Evolutionary conservation across 1,140 invertebrate species (phyloP).

Genomic region (Sipha flava): DNA sequence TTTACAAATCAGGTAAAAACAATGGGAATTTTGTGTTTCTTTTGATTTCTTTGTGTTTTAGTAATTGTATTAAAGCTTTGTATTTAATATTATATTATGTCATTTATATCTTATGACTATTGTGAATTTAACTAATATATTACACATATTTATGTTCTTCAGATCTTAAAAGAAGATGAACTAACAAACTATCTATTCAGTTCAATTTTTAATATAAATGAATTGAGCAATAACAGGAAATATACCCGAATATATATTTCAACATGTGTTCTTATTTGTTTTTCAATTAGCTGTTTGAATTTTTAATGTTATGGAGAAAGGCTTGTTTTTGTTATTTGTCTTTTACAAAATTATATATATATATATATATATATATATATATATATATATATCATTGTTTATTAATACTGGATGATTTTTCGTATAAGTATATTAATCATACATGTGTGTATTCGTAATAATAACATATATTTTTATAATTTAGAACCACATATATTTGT

Average conservation of each 20-base stretch:
- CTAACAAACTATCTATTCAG: not conserved
- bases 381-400: too few species aligned
- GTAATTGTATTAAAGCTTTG: not conserved
- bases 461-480: too few species aligned
- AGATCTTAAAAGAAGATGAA: not conserved
- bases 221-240: too few species aligned
- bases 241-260: too few species aligned
- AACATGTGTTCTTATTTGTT: not conserved
- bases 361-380: too few species aligned
- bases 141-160: not conserved
- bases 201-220: too few species aligned
- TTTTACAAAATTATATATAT: not conserved
- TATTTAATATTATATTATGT: not conserved
- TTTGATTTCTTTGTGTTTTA: slow-evolving; percentile 6
- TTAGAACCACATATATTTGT: too few species aligned
- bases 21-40: not conserved
- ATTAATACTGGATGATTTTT: not conserved
- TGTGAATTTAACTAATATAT: not conserved
- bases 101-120: not conserved
- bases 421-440: not conserved
- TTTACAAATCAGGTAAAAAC: slow-evolving; percentile 24
- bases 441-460: too few species aligned
- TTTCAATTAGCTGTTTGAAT: not conserved
- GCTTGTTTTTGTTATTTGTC: not conserved
- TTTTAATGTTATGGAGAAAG: not conserved